Base-by-base conservation (phyloP, 2,113 vertebrate species). In the Triplophysa rosa region DNA sequence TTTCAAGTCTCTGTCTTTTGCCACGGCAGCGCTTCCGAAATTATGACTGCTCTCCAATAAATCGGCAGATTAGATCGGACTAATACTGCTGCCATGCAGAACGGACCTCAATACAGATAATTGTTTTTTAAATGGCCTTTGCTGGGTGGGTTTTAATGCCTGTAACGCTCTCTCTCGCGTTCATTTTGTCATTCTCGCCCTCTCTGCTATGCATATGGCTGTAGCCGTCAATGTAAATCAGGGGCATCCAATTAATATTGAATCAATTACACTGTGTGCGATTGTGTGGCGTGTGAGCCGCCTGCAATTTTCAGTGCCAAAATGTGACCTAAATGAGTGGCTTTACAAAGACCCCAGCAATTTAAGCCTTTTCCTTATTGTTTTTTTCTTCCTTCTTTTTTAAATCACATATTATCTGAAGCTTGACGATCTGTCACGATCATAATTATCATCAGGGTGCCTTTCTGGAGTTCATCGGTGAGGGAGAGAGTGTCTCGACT, bases 211-310 rank as follows among this genome's bases (percentile, higher is more conserved):
- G 56, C 80, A 78, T 83, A 77, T 79, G 80, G 83, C 83, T 89
- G 85, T 89, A 87, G 73, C 88, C 86, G 85, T 89, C 85, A 76
- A 86, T 91, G 89, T 87, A 88, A 90, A 92, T 89, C 86, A 84
- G 74, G 87, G 78, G 83, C 87, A 83, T 85, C 85, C 87, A 87
- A 87, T 87, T 87, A 88, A 90, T 91, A 91, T 80, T 75, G 86
- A 87, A 89, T 88, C 89, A 87, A 90, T 92, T 89, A 86, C 86
- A 83, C 81, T 80, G 69, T 72, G 80, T 88, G 87, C 23, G 45
- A 70, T 76, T 67, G 69, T 63, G 68, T 81, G 69, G 83, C 78
- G 63, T 47, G 65, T 69, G 68, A 76, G 63, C 40, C 23, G 69
- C 59, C 58, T 70, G 71, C 66, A 78, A 83, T 68, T 79, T 80